Percentiles rank a stretch among this genome's conserved stretches.
phyloP scores from a whole-genome alignment of 2,888 invertebrate species.

The Ryuthela nishihirai region DNA sequence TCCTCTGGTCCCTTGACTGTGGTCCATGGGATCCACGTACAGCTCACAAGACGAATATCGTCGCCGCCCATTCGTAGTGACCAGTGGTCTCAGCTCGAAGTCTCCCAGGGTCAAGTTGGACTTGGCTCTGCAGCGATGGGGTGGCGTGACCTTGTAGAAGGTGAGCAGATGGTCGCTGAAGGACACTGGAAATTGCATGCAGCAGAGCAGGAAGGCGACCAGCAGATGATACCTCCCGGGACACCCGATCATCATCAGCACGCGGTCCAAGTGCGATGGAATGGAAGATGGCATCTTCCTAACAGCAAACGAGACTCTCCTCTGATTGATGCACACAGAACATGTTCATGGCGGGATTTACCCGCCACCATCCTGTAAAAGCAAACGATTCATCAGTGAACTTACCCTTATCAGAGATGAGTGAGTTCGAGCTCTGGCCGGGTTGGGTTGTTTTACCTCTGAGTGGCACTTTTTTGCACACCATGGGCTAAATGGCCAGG shows the following conservation, averaged over 20 bases:
- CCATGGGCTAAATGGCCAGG: too few relatives aligned
- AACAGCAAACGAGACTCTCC: too few relatives aligned
- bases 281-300: constrained; percentile 10
- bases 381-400: too few relatives aligned
- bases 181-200: constrained; percentile 41
- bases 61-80: constrained; percentile 13
- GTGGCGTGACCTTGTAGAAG: constrained; percentile 38
- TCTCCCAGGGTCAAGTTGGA: constrained; percentile 27
- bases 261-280: constrained; percentile 38
- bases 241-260: constrained; percentile 37
- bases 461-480: too few relatives aligned
- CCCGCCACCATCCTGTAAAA: too few relatives aligned
- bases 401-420: too few relatives aligned
- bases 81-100: constrained; percentile 20
- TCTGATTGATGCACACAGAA: too few relatives aligned
- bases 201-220: constrained; percentile 39
- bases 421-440: too few relatives aligned
- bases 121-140: constrained; percentile 38
- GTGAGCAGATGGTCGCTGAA: constrained; percentile 36
- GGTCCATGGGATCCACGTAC: constrained; percentile 37
- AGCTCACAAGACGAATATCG: constrained; percentile 35
- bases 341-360: too few relatives aligned
- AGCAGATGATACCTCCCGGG: constrained; percentile 41
- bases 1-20: constrained; percentile 38
- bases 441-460: too few relatives aligned